Base-by-base conservation (phyloP, 2,113 vertebrate genomes). In the Bolborhynchus lineola region DNA sequence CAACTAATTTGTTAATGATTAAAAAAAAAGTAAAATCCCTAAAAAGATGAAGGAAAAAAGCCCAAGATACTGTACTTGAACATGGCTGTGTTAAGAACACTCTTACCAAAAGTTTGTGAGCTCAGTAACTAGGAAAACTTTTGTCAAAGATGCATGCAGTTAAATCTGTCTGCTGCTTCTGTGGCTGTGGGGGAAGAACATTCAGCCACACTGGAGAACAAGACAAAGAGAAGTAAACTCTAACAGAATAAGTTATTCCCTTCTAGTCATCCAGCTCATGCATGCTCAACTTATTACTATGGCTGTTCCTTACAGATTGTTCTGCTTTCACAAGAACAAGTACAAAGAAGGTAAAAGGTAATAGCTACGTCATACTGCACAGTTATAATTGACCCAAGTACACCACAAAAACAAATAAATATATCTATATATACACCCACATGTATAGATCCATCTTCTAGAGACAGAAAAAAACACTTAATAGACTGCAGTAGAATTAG, bases 381-480 rank as follows among this genome's bases (percentile, higher is more conserved):
- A 24, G n/a, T n/a, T 41, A 42, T 46, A 68, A 90, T 0, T 83
- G 68, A 71, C 26, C 60, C 69, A 83, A 41, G 53, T 20, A 50
- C 13, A 67, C 33, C 76, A 71, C 7, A 42, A 77, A 77, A 5
- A 0, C 47, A 63, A 80, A 42, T 3, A 67, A 42, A 71, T 49
- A 14, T 5, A n/a, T 10, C 9, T 1, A n/a, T 4, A 69, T 3
- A 55, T 2, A 10, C 26, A 85, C 3, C n/a, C 11, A 29, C 2
- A 70, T 1, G 19, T 24, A 8, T 5, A 19, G 6, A 4, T 69
- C 26, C 35, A 84, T 13, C 76, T 78, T 88, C 46, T 50, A 88
- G 71, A 67, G 37, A 39, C 9, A 65, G 26, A 33, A 24, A 29
- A 85, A 90, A 69, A 18, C 5, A 7, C 28, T 46, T 46, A 16